Evolutionary conservation across 2,113 vertebrate species (phyloP).

Genomic region (Sylvia atricapilla): DNA sequence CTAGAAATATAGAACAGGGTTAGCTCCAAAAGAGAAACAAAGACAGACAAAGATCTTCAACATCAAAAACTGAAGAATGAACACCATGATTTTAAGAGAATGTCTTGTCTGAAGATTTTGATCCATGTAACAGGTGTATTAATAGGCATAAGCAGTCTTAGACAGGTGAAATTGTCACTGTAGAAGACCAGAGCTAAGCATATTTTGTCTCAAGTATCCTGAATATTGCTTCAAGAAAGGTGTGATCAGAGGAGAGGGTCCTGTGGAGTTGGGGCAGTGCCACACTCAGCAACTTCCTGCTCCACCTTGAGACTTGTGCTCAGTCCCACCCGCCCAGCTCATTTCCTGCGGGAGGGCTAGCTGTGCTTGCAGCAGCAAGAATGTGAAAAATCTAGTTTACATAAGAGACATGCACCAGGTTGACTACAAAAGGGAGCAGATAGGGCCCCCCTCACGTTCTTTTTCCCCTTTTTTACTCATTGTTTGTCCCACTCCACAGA

Average conservation of each 20-base stretch:
- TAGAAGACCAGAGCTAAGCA: background rate
- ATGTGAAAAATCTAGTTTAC: background rate
- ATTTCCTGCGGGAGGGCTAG: background rate
- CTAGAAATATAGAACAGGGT: background rate
- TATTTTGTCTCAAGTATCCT: background rate
- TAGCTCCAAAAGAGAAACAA: background rate
- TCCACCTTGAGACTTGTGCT: background rate
- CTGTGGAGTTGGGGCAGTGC: background rate
- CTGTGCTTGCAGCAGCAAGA: background rate
- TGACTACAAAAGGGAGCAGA: background rate
- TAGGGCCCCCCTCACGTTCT: fast-evolving
- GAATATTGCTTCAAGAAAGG: too few species aligned
- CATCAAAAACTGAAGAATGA: background rate
- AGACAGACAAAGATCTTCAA: fast-evolving
- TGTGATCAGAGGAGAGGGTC: background rate
- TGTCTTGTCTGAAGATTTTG: background rate
- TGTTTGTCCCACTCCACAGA: fast-evolving
- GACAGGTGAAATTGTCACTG: background rate
- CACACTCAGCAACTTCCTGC: background rate
- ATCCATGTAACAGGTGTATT: background rate
- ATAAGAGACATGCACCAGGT: too few species aligned
- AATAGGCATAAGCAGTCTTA: background rate
- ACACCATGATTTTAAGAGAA: background rate
- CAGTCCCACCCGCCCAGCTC: background rate
- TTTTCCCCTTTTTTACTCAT: background rate